phyloP scores from a whole-genome alignment of 2,797 vertebrate genomes.

The Chloroceryle amazona region DNA sequence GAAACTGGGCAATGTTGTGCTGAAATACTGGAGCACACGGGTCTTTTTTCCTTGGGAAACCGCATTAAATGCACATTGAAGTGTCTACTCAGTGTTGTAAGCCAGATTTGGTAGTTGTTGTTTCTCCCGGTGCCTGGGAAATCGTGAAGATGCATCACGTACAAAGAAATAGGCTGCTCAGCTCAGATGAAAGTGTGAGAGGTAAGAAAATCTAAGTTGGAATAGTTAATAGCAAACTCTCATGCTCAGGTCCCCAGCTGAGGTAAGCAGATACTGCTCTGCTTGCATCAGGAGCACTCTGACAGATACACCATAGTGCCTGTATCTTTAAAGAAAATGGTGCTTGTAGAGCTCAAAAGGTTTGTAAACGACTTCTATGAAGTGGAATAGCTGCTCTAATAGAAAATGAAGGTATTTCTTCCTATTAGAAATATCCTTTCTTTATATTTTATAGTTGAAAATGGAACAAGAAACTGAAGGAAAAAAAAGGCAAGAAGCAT shows the following conservation, averaged over 20 bases:
- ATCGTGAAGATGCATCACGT: neutral
- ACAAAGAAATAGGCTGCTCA: neutral
- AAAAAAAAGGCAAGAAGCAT: neutral
- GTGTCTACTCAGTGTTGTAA: neutral
- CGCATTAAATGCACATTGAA: neutral
- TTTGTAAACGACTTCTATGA: neutral
- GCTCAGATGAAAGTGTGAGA: neutral
- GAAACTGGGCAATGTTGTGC: neutral
- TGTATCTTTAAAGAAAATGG: neutral
- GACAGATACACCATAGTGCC: neutral
- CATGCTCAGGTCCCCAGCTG: neutral
- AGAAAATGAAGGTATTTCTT: neutral
- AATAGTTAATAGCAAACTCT: neutral
- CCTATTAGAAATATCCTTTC: neutral
- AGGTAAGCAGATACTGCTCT: neutral
- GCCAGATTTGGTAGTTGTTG: neutral
- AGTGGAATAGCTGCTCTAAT: neutral
- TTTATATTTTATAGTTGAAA: neutral
- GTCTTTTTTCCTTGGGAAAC: neutral
- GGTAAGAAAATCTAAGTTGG: neutral
- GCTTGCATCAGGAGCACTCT: neutral
- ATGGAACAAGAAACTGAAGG: neutral
- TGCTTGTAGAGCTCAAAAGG: neutral
- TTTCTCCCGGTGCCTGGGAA: neutral
- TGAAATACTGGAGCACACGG: accelerated